Evolutionary conservation across 2,797 vertebrate species (phyloP), one percentile per base, ranked within the genome.

Genomic region (Epinephelus awoara): DNA sequence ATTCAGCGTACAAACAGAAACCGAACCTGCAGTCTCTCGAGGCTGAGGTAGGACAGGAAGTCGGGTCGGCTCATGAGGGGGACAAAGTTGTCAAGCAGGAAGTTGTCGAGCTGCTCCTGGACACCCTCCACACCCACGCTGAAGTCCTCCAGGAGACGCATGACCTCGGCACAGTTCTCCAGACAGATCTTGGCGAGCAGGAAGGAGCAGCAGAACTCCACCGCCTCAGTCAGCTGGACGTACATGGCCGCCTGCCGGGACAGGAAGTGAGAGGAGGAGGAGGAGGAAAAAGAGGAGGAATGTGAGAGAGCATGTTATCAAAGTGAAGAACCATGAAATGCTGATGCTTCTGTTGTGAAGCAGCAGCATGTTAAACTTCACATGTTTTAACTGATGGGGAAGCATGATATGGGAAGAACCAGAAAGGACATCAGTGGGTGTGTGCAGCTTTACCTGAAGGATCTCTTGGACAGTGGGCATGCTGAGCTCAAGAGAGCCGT

Each of bases 201-300:
- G 91, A 99, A 99, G 87, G 98, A 99, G 91, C 98, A 99, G 95
- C 98, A 99, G 95, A 99, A 99, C 94, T 99, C 98, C 92, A 99
- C 98, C 87, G 97, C 98, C 93, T 99, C 98, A 59, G 98, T 99
- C 88, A 99, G 96, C 91, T 99, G 98, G 74, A 99, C 98, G 75
- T 99, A 99, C 98, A 99, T 99, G 85, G 98, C 98, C 67, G 98
- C 98, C 96, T 95, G 79, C 6, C 0, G 46, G 42, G 63, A 68
- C 2, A 58, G 27, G 9, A 8, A 21, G 54, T 27, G 13, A 19
- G 51, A 47, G 29, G 27, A 25, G 23, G 38, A 7, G 3, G 14
- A 7, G 17, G 62, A 27, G 3, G 15, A 34, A 34, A 34, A 34
- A 34, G 1, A 34, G 34, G 7, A 34, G 34, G 34, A 34, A 34